Conservation (phyloP, 1,140 invertebrate genomes). For the Lepidurus couesii region DNA sequence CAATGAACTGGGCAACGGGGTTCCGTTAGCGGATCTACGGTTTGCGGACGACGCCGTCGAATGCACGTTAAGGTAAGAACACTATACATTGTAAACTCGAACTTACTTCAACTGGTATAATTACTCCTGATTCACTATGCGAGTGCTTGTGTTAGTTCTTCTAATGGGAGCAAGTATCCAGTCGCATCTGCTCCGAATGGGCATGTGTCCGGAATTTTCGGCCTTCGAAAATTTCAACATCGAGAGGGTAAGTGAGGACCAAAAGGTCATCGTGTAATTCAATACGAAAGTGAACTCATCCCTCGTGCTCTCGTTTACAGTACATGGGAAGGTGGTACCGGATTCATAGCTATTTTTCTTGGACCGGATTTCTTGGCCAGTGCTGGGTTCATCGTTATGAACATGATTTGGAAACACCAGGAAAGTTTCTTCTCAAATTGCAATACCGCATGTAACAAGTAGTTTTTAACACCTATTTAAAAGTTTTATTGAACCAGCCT, state of each 20-base stretch:
- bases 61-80: background rate
- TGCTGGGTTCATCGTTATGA: conserved; percentile 34
- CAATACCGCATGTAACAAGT: conserved; percentile 27
- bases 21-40: background rate
- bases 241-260: conserved; percentile 25
- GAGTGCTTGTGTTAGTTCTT: conserved; percentile 8
- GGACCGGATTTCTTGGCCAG: conserved; percentile 26
- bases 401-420: conserved; percentile 30
- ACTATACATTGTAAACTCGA: background rate
- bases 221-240: conserved; percentile 31
- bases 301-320: background rate
- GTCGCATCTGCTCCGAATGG: conserved; percentile 28
- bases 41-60: background rate
- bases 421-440: conserved; percentile 30
- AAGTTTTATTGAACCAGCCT: too few species aligned
- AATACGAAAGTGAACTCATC: background rate
- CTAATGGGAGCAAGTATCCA: background rate
- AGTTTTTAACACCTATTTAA: too few species aligned
- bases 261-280: background rate
- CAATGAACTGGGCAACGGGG: background rate
- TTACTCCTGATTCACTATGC: background rate
- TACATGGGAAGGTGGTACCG: conserved; percentile 34
- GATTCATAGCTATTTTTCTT: conserved; percentile 32
- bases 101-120: background rate
- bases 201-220: conserved; percentile 26